phyloP scores from a whole-genome alignment of 2,888 invertebrate genomes.

The Drosophila percnosoma region DNA sequence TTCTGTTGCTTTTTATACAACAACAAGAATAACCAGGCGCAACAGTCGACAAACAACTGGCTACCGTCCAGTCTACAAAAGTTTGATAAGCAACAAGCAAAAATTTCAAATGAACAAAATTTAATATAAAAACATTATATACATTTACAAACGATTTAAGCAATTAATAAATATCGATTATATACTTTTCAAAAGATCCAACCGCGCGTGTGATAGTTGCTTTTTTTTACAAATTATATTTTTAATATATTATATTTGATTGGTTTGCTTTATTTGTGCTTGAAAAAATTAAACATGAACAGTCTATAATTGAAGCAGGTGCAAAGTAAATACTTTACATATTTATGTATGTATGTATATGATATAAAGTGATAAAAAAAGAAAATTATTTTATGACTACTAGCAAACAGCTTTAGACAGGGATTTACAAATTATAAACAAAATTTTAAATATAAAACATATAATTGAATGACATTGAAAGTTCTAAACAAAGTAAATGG shows the following conservation, averaged over 20 bases:
- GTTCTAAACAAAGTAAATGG: constrained; percentile 46
- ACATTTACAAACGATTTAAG: constrained; percentile 35
- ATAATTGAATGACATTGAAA: constrained; percentile 40
- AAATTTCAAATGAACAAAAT: constrained; percentile 35
- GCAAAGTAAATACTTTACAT: constrained; percentile 39
- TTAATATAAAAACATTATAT: constrained; percentile 21
- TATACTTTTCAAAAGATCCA: constrained; percentile 50
- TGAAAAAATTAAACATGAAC: constrained; percentile 7
- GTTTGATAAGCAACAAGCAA: constrained; percentile 62
- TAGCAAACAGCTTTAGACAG: constrained; percentile 69
- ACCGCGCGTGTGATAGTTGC: constrained; percentile 62
- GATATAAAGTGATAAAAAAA: constrained; percentile 56
- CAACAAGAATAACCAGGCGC: constrained; percentile 54
- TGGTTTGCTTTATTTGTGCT: constrained; percentile 32
- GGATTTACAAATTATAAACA: constrained; percentile 68
- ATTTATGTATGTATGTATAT: constrained; percentile 64
- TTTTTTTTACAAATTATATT: constrained; percentile 6
- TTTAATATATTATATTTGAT: constrained; percentile 3
- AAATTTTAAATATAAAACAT: constrained; percentile 44
- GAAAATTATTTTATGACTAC: constrained; percentile 54
- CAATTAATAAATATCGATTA: constrained; percentile 41
- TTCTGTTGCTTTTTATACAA: constrained; percentile 77
- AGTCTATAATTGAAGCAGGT: constrained; percentile 26
- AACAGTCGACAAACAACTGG: constrained; percentile 74
- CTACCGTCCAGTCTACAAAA: constrained; percentile 81